phyloP scores from a whole-genome alignment of 2,888 invertebrate genomes.

The Ectemnius cavifrons region DNA sequence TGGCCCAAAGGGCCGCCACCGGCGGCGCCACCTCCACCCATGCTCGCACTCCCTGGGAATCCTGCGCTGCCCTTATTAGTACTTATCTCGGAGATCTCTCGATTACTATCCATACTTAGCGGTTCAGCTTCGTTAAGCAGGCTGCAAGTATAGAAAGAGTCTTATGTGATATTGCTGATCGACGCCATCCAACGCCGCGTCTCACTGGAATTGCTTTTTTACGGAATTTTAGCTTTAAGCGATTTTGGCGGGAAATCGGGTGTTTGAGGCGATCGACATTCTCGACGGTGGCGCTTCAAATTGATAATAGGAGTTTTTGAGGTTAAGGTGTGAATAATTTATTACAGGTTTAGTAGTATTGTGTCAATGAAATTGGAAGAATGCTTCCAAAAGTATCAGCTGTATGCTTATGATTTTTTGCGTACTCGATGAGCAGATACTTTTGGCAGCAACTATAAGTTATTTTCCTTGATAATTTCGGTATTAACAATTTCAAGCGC shows the following conservation, averaged over 20 bases:
- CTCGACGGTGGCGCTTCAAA: constrained; percentile 31
- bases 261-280: constrained; percentile 41
- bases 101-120: constrained; percentile 83
- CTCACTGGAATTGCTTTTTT: constrained; percentile 38
- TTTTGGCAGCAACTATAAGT: not conserved
- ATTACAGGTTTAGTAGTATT: too few relatives aligned
- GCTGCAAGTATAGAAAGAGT: constrained; percentile 67
- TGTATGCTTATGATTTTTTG: not conserved
- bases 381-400: not conserved
- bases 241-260: not conserved
- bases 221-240: not conserved
- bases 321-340: not conserved
- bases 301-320: constrained; percentile 3
- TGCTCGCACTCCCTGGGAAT: constrained; percentile 76
- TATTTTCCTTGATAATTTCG: not conserved
- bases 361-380: too few relatives aligned
- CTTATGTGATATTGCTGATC: constrained; percentile 20
- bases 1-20: constrained; percentile 73
- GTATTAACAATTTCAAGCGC: constrained; percentile 34
- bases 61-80: constrained; percentile 73
- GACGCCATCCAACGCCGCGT: constrained; percentile 46
- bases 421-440: not conserved
- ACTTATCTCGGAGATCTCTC: constrained; percentile 78
- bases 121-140: constrained; percentile 95
- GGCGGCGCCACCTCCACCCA: constrained; percentile 72